Percentiles rank a stretch among this genome's conserved stretches.
These are phyloP conservation scores for Elachura formosa DNA, from an alignment of 2,113 vertebrate species.

Conservation along the genomic window DNA sequence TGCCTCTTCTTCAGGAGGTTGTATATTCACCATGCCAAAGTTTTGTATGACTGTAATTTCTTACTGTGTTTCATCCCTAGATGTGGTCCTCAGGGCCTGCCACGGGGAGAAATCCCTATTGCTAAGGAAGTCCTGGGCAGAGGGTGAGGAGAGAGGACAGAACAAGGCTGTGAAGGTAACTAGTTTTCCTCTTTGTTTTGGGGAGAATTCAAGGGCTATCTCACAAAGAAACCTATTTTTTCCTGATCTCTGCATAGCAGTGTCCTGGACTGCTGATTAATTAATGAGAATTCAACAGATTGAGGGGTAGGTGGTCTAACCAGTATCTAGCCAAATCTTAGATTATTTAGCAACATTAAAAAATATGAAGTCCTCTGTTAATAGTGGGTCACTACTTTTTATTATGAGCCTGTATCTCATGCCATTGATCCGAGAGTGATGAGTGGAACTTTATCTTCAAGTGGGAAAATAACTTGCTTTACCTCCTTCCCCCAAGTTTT, in stretches of 20 bases:
- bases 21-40: background rate
- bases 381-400: background rate
- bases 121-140: background rate
- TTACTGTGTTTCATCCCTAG: background rate
- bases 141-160: background rate
- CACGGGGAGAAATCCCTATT: background rate
- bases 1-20: background rate
- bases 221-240: background rate
- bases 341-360: background rate
- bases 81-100: background rate
- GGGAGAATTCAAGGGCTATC: background rate
- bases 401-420: background rate
- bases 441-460: background rate
- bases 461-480: background rate
- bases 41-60: background rate
- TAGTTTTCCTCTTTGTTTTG: background rate
- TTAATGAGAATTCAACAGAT: background rate
- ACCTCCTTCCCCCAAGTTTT: background rate
- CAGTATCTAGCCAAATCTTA: background rate
- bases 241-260: background rate
- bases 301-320: background rate
- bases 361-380: background rate
- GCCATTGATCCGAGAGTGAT: background rate
- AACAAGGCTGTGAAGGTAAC: background rate
- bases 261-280: background rate